Conservation (phyloP, 2,797 vertebrate genomes). For the Poecile montanus region DNA sequence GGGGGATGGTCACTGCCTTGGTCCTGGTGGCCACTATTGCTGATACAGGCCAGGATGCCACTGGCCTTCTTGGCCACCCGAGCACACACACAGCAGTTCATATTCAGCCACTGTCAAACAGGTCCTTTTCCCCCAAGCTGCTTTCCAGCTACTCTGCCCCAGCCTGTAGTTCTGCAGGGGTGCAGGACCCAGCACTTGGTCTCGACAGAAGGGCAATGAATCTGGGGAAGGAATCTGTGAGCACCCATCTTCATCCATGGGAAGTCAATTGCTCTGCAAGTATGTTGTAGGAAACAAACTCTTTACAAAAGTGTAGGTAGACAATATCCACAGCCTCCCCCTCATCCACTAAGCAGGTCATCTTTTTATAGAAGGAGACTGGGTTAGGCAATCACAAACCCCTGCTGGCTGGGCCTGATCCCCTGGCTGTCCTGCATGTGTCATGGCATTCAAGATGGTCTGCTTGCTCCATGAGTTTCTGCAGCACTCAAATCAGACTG, state of each 20-base stretch:
- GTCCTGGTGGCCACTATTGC: rapidly evolving
- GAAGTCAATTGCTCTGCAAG: background rate
- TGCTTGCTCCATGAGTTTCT: background rate
- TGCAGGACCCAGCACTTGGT: background rate
- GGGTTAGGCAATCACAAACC: background rate
- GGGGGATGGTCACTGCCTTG: rapidly evolving
- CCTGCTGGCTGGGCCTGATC: background rate
- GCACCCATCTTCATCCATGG: background rate
- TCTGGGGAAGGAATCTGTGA: background rate
- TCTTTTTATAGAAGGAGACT: background rate
- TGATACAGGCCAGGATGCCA: background rate
- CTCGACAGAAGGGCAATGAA: background rate
- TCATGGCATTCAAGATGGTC: background rate
- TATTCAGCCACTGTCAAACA: rapidly evolving
- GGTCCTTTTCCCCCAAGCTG: background rate
- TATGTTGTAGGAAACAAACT: background rate
- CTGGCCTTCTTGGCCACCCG: background rate
- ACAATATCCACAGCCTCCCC: background rate
- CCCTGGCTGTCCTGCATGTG: background rate
- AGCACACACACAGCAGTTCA: background rate
- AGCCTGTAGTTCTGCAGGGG: too few species aligned
- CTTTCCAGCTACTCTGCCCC: background rate
- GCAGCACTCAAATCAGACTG: background rate
- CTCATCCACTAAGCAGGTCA: background rate
- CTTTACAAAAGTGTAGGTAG: background rate